These are phyloP conservation scores for Clytia hemisphaerica DNA, from an alignment of 30 jellyfish, hydroid and myxozoan species.

Conservation along the genomic window DNA sequence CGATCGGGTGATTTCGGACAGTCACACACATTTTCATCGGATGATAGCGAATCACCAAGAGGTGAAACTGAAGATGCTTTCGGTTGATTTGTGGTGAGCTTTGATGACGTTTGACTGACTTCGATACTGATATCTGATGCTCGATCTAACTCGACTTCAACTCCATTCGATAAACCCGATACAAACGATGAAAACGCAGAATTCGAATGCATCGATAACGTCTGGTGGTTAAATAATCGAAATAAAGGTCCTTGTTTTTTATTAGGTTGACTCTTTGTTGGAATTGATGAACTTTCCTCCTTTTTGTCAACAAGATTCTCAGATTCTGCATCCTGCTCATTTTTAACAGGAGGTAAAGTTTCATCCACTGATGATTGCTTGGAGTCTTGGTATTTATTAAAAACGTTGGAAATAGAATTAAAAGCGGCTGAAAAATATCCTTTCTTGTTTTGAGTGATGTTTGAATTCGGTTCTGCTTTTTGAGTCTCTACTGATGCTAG, in stretches of 20 bases:
- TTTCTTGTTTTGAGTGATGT: too few species aligned
- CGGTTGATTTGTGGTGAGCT: too few species aligned
- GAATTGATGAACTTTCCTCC: background rate
- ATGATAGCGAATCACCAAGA: background rate
- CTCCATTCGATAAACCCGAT: background rate
- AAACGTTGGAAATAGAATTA: slow-evolving; percentile 4
- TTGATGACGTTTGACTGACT: too few species aligned
- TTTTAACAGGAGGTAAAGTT: background rate
- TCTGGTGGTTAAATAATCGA: slow-evolving; percentile 1
- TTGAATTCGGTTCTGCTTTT: background rate
- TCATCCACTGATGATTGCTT: background rate
- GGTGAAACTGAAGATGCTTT: too few species aligned
- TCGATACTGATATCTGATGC: background rate
- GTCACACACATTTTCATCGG: background rate
- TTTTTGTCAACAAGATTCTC: background rate
- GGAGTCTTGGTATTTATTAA: slow-evolving; percentile 4
- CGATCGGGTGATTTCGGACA: background rate
- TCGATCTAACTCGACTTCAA: background rate
- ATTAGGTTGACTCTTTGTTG: background rate
- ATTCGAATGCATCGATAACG: slow-evolving; percentile 11
- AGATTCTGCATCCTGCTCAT: background rate
- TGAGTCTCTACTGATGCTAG: background rate
- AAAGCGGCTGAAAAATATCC: slow-evolving; percentile 19
- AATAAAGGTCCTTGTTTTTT: background rate
- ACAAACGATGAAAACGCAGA: slow-evolving; percentile 6